Percentiles rank a stretch among this genome's conserved stretches.
Evolutionary conservation across 2,113 vertebrate genomes (phyloP).

Genomic region (Kryptolebias marmoratus): DNA sequence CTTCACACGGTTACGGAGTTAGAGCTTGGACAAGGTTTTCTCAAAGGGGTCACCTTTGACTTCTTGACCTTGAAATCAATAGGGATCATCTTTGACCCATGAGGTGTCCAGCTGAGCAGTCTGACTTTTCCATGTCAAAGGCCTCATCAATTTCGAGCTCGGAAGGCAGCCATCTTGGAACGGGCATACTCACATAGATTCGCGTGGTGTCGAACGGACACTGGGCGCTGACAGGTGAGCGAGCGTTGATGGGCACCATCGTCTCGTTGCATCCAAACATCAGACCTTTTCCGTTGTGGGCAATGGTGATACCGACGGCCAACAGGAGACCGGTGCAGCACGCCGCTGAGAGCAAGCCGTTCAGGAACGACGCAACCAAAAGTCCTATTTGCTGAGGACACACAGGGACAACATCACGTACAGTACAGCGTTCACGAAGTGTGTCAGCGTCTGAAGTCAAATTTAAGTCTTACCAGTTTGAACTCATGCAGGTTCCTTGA

Average conservation of each 20-base stretch:
- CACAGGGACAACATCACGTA: not conserved
- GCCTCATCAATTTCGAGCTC: no score
- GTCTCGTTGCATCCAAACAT: constrained; percentile 87
- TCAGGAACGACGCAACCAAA: constrained; percentile 81
- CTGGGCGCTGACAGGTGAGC: constrained; percentile 76
- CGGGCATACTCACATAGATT: constrained; percentile 86
- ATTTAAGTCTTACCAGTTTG: constrained; percentile 76
- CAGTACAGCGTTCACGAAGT: not conserved
- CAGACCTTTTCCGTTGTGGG: constrained; percentile 79
- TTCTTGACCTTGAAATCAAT: no score
- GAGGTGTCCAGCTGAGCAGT: no score
- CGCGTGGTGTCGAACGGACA: constrained; percentile 93
- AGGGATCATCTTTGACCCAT: no score
- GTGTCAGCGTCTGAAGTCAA: not conserved
- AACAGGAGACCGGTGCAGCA: constrained; percentile 86
- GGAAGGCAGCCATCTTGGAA: no score
- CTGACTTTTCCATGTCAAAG: no score
- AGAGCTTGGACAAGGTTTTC: no score
- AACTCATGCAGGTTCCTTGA: constrained; percentile 82
- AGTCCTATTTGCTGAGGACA: constrained; percentile 86
- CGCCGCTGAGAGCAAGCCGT: constrained; percentile 84
- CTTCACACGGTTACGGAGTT: no score
- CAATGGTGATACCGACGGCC: constrained; percentile 85
- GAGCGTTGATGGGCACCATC: constrained; percentile 75
- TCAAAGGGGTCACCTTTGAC: no score